Conservation (phyloP, 1,140 invertebrate species). For the Drosophila arizonae region DNA sequence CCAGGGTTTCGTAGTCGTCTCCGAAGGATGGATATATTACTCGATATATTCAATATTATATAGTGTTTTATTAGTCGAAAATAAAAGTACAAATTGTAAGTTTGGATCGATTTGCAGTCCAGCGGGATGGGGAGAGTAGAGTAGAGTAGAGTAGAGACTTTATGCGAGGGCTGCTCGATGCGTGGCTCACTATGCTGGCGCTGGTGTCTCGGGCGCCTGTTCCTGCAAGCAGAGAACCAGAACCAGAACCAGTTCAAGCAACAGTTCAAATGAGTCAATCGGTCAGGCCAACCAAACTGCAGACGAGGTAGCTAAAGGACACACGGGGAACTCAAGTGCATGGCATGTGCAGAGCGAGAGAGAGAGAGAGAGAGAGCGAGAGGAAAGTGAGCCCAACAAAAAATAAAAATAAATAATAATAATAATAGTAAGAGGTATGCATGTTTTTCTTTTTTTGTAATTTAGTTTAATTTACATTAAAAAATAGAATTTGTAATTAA, state of each 20-base stretch:
- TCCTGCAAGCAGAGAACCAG: constrained; percentile 15
- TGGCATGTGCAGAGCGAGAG: no score
- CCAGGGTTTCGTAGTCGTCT: no score
- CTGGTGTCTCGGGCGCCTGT: constrained; percentile 14
- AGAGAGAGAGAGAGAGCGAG: background rate
- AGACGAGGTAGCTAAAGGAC: background rate
- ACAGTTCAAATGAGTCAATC: background rate
- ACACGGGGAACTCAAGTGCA: background rate
- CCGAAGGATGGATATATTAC: no score
- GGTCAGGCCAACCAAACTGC: background rate
- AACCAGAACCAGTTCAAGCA: background rate
- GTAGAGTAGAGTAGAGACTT: no score
- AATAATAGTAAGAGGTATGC: constrained; percentile 5
- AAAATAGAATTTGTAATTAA: constrained; percentile 80
- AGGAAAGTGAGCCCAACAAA: constrained; percentile 7
- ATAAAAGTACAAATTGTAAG: background rate
- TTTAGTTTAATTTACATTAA: constrained; percentile 80
- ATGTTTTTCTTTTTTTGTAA: constrained; percentile 67
- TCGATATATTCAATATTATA: no score
- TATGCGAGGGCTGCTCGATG: background rate
- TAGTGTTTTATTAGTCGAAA: no score
- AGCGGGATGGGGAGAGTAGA: no score
- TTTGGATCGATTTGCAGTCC: no score
- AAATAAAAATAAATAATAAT: background rate
- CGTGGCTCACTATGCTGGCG: constrained; percentile 4